Evolutionary conservation across 2,797 vertebrate genomes (phyloP).

Genomic region (Varecia variegata): DNA sequence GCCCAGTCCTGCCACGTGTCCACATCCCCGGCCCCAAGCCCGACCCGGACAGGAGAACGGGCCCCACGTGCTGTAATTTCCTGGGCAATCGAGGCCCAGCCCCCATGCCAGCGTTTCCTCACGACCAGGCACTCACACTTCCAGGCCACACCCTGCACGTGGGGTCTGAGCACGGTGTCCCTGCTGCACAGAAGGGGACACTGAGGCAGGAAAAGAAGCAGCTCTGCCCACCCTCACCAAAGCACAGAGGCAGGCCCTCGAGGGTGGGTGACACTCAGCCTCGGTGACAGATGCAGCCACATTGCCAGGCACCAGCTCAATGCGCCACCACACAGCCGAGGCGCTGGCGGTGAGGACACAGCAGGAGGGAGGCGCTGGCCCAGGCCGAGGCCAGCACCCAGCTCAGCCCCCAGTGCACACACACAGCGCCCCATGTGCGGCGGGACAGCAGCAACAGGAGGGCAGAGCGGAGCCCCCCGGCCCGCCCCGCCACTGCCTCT

Average conservation of each 20-base stretch:
- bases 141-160: fast-evolving
- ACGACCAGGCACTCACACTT: fast-evolving
- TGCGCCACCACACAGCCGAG: fast-evolving
- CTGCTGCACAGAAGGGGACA: fast-evolving
- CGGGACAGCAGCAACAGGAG: fast-evolving
- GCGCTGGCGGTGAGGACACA: neutral
- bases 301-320: neutral
- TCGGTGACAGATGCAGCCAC: fast-evolving
- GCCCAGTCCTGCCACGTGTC: no score
- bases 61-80: fast-evolving
- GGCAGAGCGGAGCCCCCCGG: neutral
- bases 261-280: fast-evolving
- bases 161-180: neutral
- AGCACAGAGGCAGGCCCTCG: neutral
- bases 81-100: neutral
- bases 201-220: neutral
- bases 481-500: neutral
- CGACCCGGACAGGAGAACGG: fast-evolving
- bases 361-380: neutral
- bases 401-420: neutral
- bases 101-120: fast-evolving
- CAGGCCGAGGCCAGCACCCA: neutral
- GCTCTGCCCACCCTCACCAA: neutral
- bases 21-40: fast-evolving
- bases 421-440: fast-evolving